Percentiles rank a stretch among this genome's conserved stretches.
These are phyloP conservation scores for Prolemur simus DNA, from an alignment of 2,113 vertebrate species.

Conservation along the genomic window DNA sequence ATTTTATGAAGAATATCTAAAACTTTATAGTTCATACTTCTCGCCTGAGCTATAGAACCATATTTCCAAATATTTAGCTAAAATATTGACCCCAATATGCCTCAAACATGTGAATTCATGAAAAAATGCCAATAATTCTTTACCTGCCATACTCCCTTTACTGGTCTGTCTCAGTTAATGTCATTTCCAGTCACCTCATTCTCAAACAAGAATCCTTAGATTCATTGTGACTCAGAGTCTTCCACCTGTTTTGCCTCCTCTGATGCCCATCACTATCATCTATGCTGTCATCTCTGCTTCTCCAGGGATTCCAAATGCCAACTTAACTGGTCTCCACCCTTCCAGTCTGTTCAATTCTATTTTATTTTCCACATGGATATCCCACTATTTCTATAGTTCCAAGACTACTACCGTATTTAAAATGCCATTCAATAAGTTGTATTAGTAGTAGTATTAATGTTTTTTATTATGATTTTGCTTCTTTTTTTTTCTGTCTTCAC, in stretches of 20 bases:
- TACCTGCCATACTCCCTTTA: not conserved
- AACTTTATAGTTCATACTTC: not conserved
- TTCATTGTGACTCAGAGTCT: not conserved
- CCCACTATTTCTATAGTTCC: not conserved
- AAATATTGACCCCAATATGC: not conserved
- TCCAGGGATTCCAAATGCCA: not conserved
- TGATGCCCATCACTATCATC: not conserved
- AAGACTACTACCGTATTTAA: not conserved
- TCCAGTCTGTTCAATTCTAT: not conserved
- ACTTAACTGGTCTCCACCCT: not conserved
- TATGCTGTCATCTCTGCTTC: not conserved
- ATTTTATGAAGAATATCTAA: not conserved
- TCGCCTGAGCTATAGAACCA: not conserved
- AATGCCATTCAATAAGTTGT: not conserved
- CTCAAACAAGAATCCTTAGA: not conserved
- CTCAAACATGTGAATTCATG: not conserved
- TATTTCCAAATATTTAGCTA: not conserved
- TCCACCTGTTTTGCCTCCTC: not conserved
- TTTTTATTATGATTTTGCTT: not conserved
- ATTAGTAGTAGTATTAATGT: not conserved
- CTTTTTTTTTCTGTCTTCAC: not conserved
- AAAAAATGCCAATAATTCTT: not conserved
- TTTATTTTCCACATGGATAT: not conserved
- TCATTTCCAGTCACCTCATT: not conserved
- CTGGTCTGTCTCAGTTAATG: not conserved